These are phyloP conservation scores for Oscheius onirici DNA, from an alignment of 2,888 invertebrate genomes.

Conservation along the genomic window DNA sequence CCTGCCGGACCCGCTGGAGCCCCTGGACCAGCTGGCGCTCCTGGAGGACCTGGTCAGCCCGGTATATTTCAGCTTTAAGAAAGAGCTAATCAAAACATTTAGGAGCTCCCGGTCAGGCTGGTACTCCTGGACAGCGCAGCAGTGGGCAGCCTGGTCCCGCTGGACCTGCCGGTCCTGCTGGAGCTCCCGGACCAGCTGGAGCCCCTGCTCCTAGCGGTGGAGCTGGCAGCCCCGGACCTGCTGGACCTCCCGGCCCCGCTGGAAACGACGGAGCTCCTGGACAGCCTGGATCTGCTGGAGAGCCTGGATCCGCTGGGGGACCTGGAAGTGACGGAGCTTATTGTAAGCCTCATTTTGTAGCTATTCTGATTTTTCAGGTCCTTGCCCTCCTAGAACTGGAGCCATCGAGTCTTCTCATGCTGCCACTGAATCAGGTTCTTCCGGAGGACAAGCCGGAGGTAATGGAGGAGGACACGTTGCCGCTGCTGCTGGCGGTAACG, in stretches of 20 bases:
- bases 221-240: constrained; percentile 12
- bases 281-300: constrained; percentile 3
- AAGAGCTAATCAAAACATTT: too few relatives aligned
- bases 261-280: constrained; percentile 15
- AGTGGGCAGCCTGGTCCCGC: constrained; percentile 17
- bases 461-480: not conserved
- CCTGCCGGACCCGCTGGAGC: constrained; percentile 17
- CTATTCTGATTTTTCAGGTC: not conserved
- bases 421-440: not conserved
- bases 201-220: constrained; percentile 10
- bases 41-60: constrained; percentile 32
- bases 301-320: constrained; percentile 15
- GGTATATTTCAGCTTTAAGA: too few relatives aligned
- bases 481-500: not conserved
- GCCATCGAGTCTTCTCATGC: not conserved
- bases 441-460: constrained; percentile 6
- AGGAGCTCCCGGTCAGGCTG: not conserved
- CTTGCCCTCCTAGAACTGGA: constrained; percentile 17
- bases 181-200: constrained; percentile 26
- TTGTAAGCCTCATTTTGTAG: not conserved
- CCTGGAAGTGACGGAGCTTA: constrained; percentile 4
- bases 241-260: constrained; percentile 15
- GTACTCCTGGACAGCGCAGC: not conserved
- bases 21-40: constrained; percentile 23
- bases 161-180: constrained; percentile 12